Conservation (phyloP, 2,888 invertebrate species). For the Sarcophaga rosellei region DNA sequence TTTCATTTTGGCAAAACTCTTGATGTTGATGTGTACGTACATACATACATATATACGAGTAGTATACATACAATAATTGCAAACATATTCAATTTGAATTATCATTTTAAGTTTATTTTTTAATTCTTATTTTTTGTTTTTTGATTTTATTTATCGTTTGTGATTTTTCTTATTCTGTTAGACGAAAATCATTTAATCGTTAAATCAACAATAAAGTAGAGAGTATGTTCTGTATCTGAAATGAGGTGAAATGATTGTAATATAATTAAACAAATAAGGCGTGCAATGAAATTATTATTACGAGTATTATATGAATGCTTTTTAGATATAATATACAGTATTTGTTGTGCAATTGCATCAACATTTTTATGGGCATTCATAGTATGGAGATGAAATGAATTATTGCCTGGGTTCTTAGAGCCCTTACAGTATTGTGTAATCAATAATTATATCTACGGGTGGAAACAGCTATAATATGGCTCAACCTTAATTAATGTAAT, state of each 20-base stretch:
- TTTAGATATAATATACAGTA: too few species aligned
- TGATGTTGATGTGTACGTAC: too few species aligned
- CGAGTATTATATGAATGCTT: neutral
- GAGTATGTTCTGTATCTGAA: slow-evolving; percentile 55
- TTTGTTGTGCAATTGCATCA: too few species aligned
- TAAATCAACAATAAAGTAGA: slow-evolving; percentile 63
- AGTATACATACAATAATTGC: slow-evolving; percentile 11
- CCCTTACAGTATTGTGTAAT: too few species aligned
- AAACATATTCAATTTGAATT: slow-evolving; percentile 37
- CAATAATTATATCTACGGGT: too few species aligned
- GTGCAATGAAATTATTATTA: slow-evolving; percentile 52
- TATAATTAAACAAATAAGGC: slow-evolving; percentile 66
- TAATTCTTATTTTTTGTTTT: slow-evolving; percentile 26
- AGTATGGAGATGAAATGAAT: too few species aligned
- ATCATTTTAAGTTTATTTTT: slow-evolving; percentile 11
- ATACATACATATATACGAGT: too few species aligned
- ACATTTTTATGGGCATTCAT: too few species aligned
- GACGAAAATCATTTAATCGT: slow-evolving; percentile 65
- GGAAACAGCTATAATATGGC: too few species aligned
- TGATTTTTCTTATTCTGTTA: slow-evolving; percentile 32
- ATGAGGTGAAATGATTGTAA: slow-evolving; percentile 66
- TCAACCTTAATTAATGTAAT: too few species aligned
- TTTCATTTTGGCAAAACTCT: slow-evolving; percentile 54
- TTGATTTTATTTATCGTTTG: slow-evolving; percentile 1
- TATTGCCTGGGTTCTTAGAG: too few species aligned